Evolutionary conservation across 2,797 vertebrate species (phyloP).

Genomic region (Gymnoscopelus braueri): DNA sequence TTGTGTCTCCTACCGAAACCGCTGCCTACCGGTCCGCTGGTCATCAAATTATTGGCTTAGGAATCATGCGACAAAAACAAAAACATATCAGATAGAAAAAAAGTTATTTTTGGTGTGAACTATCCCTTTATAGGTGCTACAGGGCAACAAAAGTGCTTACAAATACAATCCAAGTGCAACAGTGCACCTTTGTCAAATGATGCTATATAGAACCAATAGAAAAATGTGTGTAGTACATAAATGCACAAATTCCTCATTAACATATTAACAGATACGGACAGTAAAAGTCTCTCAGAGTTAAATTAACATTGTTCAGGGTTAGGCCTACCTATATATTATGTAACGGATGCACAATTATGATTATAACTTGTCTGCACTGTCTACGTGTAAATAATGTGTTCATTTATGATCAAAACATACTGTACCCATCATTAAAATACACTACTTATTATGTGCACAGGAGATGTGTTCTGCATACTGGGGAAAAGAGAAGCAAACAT

Average conservation of each 20-base stretch:
- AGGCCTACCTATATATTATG: too few relatives aligned
- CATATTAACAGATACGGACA: not conserved
- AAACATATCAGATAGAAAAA: too few relatives aligned
- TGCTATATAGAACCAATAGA: too few relatives aligned
- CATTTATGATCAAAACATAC: not conserved
- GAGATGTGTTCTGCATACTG: constrained; percentile 87
- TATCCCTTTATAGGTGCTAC: too few relatives aligned
- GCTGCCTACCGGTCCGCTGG: too few relatives aligned
- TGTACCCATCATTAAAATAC: not conserved
- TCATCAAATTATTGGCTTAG: too few relatives aligned
- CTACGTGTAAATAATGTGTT: not conserved
- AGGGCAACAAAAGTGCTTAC: too few relatives aligned
- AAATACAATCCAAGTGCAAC: not conserved
- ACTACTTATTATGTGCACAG: constrained; percentile 60
- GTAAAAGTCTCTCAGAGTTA: not conserved
- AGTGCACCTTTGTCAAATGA: too few relatives aligned
- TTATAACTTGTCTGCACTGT: not conserved
- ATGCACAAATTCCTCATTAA: not conserved
- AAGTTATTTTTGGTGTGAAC: too few relatives aligned
- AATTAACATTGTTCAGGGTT: too few relatives aligned
- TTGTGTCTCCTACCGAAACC: too few relatives aligned
- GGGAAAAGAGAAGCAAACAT: constrained; percentile 81
- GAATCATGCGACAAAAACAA: too few relatives aligned
- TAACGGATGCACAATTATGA: not conserved
- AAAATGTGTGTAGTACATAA: not conserved